A percentile compares a stretch with the other conserved stretches of the same genome.
Evolutionary conservation across 53 echinoderm and acorn worm genomes (phyloP).

Genomic region (Mesocentrotus franciscanus): DNA sequence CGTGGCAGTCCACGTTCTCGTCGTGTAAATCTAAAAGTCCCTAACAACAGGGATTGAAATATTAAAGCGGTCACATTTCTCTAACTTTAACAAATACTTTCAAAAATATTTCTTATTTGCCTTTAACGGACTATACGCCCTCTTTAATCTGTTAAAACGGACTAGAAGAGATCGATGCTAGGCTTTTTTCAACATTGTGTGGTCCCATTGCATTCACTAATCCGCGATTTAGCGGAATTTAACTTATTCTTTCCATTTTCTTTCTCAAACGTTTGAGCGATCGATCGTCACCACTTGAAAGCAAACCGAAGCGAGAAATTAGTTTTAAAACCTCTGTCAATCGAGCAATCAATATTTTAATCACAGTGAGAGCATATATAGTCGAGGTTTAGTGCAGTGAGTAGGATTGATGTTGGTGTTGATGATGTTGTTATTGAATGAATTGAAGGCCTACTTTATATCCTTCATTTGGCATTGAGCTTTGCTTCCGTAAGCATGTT

Average conservation of each 20-base stretch:
- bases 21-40: no score
- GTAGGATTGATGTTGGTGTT: neutral
- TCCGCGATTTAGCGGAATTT: constrained; percentile 29
- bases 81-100: neutral
- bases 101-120: neutral
- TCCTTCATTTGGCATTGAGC: neutral
- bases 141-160: neutral
- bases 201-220: constrained; percentile 1
- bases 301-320: constrained; percentile 44
- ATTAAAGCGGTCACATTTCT: neutral
- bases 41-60: no score
- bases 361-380: neutral
- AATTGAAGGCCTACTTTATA: neutral
- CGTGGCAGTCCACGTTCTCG: no score
- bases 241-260: constrained; percentile 15
- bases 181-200: constrained; percentile 1
- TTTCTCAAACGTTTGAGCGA: neutral
- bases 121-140: neutral
- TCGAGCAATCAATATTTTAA: constrained; percentile 26
- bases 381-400: neutral
- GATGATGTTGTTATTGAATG: neutral
- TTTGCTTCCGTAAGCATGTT: neutral
- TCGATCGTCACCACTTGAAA: constrained; percentile 42
- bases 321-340: neutral
- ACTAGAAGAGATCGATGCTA: neutral